These are phyloP conservation scores for Epinotia nisella DNA, from an alignment of 2,888 invertebrate species.

Conservation along the genomic window DNA sequence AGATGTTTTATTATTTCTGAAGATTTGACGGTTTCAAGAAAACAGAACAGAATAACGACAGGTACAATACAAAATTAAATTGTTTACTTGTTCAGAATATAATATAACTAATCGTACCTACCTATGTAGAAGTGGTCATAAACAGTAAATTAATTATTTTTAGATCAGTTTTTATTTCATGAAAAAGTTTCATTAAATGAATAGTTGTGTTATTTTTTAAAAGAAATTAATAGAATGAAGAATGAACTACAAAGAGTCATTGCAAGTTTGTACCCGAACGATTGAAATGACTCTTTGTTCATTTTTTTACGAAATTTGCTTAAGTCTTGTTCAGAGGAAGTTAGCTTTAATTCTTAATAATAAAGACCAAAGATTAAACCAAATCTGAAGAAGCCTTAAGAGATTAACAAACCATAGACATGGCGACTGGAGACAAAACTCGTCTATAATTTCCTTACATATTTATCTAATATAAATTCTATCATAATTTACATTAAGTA, in stretches of 20 bases:
- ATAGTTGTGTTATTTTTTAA: not conserved
- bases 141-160: slow-evolving; percentile 13
- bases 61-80: not conserved
- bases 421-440: slow-evolving; percentile 76
- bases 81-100: not conserved
- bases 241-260: slow-evolving; percentile 22
- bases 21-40: slow-evolving; percentile 12
- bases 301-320: slow-evolving; percentile 35
- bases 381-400: slow-evolving; percentile 72
- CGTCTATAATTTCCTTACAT: slow-evolving; percentile 81
- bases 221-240: not conserved
- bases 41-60: not conserved
- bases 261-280: slow-evolving; percentile 24
- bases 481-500: slow-evolving; percentile 84
- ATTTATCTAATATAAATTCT: slow-evolving; percentile 84
- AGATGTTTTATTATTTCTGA: not conserved
- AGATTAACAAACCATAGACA: slow-evolving; percentile 44
- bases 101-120: not conserved
- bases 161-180: not conserved
- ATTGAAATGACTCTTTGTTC: slow-evolving; percentile 29
- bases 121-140: not conserved
- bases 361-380: slow-evolving; percentile 46
- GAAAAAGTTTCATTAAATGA: not conserved
- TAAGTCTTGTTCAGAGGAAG: slow-evolving; percentile 64
- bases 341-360: slow-evolving; percentile 47